Conservation (phyloP, 2,797 vertebrate species). For the Menidia menidia region DNA sequence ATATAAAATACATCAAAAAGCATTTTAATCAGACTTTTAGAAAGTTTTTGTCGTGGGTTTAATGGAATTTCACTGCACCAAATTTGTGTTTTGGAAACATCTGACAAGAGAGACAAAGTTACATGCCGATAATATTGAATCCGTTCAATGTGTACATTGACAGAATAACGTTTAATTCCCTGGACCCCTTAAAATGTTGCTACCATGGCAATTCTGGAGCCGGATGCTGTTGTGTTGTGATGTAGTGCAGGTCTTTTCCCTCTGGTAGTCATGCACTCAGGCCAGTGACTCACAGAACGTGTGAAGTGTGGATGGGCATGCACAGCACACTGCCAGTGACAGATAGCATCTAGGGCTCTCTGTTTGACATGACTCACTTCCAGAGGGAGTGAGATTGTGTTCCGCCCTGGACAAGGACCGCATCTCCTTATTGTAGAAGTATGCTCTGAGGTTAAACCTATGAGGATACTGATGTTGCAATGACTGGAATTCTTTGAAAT, state of each 20-base stretch:
- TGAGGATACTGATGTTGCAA: constrained; percentile 30
- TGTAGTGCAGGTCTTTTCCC: constrained; percentile 34
- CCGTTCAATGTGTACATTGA: not conserved
- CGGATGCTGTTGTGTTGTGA: constrained; percentile 25
- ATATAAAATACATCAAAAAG: not conserved
- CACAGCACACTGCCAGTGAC: constrained; percentile 23
- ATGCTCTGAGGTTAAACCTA: not conserved
- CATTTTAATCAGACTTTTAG: no score
- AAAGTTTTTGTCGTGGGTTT: not conserved
- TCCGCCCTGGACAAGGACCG: constrained; percentile 10
- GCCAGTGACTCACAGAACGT: constrained; percentile 62
- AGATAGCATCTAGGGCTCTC: constrained; percentile 65
- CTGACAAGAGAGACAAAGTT: not conserved
- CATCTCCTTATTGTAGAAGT: constrained; percentile 18
- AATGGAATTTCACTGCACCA: not conserved
- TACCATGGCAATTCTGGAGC: constrained; percentile 62
- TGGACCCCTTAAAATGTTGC: constrained; percentile 30
- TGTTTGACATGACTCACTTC: constrained; percentile 68
- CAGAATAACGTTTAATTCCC: not conserved
- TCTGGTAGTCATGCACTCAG: constrained; percentile 14
- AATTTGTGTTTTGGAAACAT: not conserved
- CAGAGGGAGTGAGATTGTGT: constrained; percentile 40
- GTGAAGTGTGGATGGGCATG: constrained; percentile 54
- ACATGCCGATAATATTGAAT: not conserved
- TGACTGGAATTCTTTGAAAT: constrained; percentile 39